Base-by-base conservation (phyloP, 2,113 vertebrate species). In the Lipotes vexillifer region DNA sequence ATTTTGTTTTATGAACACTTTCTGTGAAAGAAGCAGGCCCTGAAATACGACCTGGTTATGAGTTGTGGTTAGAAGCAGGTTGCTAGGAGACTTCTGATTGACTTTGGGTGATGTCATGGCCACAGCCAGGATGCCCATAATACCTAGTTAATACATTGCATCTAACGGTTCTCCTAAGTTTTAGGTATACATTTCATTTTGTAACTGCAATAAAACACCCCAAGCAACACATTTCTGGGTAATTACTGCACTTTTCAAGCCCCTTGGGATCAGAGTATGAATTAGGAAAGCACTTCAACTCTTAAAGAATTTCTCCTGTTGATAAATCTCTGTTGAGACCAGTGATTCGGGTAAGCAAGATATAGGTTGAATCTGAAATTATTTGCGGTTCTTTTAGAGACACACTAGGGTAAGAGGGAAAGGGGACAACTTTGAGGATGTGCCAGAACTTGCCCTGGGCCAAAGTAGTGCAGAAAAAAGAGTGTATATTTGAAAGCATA, bases 161-260 rank as follows among this genome's bases (percentile, higher is more conserved):
- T 90, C 93, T 94, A 93, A 92, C 20, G 13, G 87, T 66, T 92
- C 96, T 96, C 59, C 95, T 97, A 90, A 97, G 97, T 97, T 97
- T 97, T 93, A 93, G 96, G 92, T 97, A 92, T 38, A 92, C 87
- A 74, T 97, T 97, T 98, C 80, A 96, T 97, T 92, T 96, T 93
- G 89, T 52, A 96, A 97, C 59, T 77, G 83, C 94, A 97, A 65
- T 96, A 97, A 97, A 97, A 97, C 52, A 96, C 46, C 87, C 69
- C 20, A n/a, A 96, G 78, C 65, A 41, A 87, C 2, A 2, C 41
- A 75, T 96, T 96, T 98, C 94, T 97, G 84, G 75, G 69, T 65
- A 92, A 96, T 97, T 92, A 95, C 65, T 41, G 23, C 15, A 65
- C 91, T 86, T 93, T 75, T 88, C 11, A 23, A 85, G 84, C 38